Evolutionary conservation across 2,113 vertebrate genomes (phyloP).

Genomic region (Mellivora capensis): DNA sequence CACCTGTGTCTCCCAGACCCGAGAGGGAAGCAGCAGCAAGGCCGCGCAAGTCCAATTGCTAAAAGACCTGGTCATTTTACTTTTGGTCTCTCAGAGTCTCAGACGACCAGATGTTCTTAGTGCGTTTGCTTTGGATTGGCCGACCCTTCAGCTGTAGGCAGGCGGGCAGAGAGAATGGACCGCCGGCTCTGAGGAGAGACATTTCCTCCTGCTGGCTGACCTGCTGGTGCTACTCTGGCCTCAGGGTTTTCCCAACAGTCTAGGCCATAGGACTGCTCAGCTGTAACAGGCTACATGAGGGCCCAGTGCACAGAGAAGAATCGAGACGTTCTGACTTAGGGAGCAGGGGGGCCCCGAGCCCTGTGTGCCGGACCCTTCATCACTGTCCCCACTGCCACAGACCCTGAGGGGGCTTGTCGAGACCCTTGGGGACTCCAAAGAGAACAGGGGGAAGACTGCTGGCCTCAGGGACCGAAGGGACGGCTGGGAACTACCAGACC

Average conservation of each 20-base stretch:
- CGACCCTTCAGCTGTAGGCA: neutral
- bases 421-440: neutral
- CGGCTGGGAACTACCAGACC: neutral
- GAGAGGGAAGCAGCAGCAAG: neutral
- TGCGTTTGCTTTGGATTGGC: neutral
- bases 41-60: neutral
- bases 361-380: neutral
- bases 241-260: neutral
- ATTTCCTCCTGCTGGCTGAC: neutral
- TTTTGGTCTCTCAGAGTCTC: neutral
- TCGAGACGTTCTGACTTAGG: fast-evolving
- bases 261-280: neutral
- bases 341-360: neutral
- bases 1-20: neutral
- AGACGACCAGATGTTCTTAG: neutral
- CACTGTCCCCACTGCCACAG: neutral
- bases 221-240: too few species aligned
- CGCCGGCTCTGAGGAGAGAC: fast-evolving
- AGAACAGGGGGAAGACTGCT: too few species aligned
- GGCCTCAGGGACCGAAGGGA: neutral
- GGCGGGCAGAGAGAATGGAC: fast-evolving
- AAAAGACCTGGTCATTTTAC: neutral
- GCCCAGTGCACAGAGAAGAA: neutral
- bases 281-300: fast-evolving
- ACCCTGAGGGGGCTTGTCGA: neutral